Percentiles rank a stretch among this genome's conserved stretches.
These are phyloP conservation scores for Balearica regulorum DNA, from an alignment of 2,797 vertebrate species.

Conservation along the genomic window DNA sequence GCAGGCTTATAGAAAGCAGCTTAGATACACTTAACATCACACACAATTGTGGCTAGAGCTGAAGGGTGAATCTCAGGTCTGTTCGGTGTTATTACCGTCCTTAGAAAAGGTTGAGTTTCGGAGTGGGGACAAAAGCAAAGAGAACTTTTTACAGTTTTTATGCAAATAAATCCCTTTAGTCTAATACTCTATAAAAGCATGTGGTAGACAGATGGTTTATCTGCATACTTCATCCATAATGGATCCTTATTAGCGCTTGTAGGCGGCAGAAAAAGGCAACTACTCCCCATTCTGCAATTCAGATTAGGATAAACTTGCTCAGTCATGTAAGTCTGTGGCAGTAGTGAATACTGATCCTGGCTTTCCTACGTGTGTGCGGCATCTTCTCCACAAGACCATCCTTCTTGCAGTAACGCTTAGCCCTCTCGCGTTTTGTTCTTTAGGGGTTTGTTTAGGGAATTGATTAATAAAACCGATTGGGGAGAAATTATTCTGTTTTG, in stretches of 20 bases:
- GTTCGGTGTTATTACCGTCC: neutral
- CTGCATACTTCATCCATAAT: neutral
- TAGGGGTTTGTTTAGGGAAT: neutral
- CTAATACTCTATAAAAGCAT: neutral
- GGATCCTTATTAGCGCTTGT: neutral
- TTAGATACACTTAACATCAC: neutral
- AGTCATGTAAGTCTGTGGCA: neutral
- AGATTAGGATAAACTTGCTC: neutral
- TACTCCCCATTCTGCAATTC: neutral
- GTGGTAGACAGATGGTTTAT: neutral
- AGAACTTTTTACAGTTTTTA: neutral
- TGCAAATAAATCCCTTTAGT: neutral
- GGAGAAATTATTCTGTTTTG: neutral
- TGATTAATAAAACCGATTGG: neutral
- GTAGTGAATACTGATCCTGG: neutral
- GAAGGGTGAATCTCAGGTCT: neutral
- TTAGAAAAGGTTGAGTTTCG: neutral
- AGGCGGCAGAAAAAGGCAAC: neutral
- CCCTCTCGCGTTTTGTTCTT: neutral
- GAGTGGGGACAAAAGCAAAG: neutral
- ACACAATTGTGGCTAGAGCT: neutral
- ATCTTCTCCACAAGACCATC: neutral
- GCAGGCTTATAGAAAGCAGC: neutral
- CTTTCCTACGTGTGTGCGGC: neutral
- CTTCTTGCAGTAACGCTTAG: neutral